Evolutionary conservation across 1,140 invertebrate genomes (phyloP).

Genomic region (Drosophila gunungcola): DNA sequence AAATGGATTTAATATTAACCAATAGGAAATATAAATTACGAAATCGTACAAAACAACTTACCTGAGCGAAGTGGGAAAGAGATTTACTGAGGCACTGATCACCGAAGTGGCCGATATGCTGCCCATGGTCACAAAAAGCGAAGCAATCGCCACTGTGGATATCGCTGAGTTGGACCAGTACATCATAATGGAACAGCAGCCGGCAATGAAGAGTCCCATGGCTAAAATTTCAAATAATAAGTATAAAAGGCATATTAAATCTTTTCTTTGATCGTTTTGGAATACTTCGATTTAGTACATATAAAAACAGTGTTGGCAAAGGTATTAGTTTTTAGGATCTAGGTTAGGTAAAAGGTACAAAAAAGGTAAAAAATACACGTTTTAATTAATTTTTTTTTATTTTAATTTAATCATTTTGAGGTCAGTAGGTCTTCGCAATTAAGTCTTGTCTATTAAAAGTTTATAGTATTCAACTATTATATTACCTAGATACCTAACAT

Average conservation of each 20-base stretch:
- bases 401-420: too few species aligned
- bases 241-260: not conserved
- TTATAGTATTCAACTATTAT: too few species aligned
- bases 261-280: not conserved
- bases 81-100: slow-evolving; percentile 73
- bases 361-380: too few species aligned
- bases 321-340: too few species aligned
- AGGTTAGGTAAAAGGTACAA: too few species aligned
- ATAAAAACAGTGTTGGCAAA: too few species aligned
- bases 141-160: slow-evolving; percentile 68
- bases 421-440: too few species aligned
- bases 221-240: slow-evolving; percentile 29
- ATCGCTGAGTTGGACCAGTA: slow-evolving; percentile 85
- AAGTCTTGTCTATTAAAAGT: too few species aligned
- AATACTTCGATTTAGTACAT: too few species aligned
- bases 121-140: slow-evolving; percentile 74
- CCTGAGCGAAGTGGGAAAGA: slow-evolving; percentile 80
- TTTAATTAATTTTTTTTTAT: too few species aligned
- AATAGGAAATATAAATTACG: not conserved
- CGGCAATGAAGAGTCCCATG: slow-evolving; percentile 78
- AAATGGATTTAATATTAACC: too few species aligned
- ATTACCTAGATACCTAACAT: too few species aligned
- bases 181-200: slow-evolving; percentile 81
- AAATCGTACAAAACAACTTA: slow-evolving; percentile 9
- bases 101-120: slow-evolving; percentile 77